Evolutionary conservation across 2,888 invertebrate genomes (phyloP), one percentile per base, ranked within the genome.

Genomic region (Trachelus tabidus): DNA sequence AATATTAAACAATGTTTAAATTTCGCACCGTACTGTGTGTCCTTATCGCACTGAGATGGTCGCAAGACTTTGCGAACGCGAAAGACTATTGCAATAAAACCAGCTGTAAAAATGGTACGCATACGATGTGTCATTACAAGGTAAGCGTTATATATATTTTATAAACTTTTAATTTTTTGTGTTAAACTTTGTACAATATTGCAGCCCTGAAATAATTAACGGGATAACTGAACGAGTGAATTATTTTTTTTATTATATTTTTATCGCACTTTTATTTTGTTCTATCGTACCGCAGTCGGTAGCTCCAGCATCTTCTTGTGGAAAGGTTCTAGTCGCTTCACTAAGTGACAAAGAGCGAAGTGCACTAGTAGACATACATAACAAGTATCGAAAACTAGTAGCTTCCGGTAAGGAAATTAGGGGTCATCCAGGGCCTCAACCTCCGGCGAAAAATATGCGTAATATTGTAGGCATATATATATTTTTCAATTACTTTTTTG

Each of bases 391-490:
- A 15, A 77, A 78, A 15, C 75, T 75, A 9, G 81, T 87, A 23
- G 85, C 85, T 12, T 68, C 23, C 37, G 87, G 87, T 0, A 34
- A 78, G 34, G 87, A 87, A 80, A 75, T 68, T 0, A 75, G 80
- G 34, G 87, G 87, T 34, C 80, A 75, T 15, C 85, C 84, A 6
- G 87, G 87, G 15, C 86, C 85, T 23, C 86, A 87, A 77, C 86
- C 83, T 35, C 33, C 80, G 34, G 71, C 71, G 12, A 71, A 4
- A 71, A 33, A 71, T 23, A 71, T 71, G 71, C 31, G 9, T 6
- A 71, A 12, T 11, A 31, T 71, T 34, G 71, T 71, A 71, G 1
- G 71, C 31, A 69, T 33, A 34, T 31, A 31, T 31, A 30, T 23
- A 12, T 31, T 15, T 33, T 1, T 9, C 12, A 56, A 76, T 69